Evolutionary conservation across 2,797 vertebrate genomes (phyloP).

Genomic region (Pangasius macronema): DNA sequence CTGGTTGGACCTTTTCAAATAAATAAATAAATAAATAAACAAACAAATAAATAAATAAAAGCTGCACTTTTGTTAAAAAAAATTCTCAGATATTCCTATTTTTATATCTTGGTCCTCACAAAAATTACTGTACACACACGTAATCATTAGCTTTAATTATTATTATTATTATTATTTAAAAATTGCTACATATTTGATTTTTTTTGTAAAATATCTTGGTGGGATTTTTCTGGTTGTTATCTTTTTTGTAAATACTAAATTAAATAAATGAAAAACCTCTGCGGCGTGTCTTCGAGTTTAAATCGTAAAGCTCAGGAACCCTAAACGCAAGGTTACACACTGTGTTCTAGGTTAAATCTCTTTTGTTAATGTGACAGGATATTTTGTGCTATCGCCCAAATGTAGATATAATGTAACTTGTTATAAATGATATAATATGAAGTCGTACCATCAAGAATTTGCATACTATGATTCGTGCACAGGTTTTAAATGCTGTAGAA

Average conservation of each 20-base stretch:
- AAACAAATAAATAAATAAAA: background rate
- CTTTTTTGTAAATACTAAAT: background rate
- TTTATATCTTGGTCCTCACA: background rate
- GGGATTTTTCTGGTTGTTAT: background rate
- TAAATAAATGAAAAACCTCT: background rate
- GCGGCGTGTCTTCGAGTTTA: background rate
- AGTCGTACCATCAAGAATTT: background rate
- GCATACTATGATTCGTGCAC: background rate
- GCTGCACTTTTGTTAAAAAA: background rate
- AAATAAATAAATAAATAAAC: background rate
- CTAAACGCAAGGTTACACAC: background rate
- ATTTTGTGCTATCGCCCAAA: background rate
- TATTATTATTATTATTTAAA: background rate
- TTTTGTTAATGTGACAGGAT: background rate
- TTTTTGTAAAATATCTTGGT: background rate
- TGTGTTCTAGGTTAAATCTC: background rate
- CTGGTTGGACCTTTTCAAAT: background rate
- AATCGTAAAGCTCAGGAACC: background rate
- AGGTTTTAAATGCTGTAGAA: background rate
- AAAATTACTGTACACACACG: background rate
- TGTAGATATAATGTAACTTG: background rate
- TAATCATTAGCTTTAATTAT: background rate
- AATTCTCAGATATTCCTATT: background rate
- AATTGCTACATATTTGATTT: background rate
- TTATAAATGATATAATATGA: too few species aligned